Conservation (phyloP, 2,797 vertebrate species). For the Periparus ater region DNA sequence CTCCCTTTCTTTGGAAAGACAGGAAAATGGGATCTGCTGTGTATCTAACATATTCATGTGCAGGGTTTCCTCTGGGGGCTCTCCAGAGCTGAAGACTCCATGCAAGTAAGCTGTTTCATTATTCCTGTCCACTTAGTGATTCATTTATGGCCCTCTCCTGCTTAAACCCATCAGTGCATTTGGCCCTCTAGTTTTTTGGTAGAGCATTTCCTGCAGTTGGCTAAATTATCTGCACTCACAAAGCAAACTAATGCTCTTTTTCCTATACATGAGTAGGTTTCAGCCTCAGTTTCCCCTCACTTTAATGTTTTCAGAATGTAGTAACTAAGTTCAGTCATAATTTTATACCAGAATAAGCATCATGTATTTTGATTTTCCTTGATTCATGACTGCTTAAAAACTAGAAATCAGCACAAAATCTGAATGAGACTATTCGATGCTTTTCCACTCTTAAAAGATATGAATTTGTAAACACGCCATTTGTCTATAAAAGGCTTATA, state of each 20-base stretch:
- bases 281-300: neutral
- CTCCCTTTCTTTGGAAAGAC: neutral
- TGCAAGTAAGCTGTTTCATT: neutral
- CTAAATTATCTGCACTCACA: neutral
- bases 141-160: neutral
- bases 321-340: neutral
- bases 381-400: neutral
- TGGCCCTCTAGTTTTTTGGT: neutral
- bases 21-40: neutral
- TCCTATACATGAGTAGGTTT: neutral
- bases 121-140: neutral
- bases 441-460: neutral
- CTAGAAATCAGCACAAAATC: neutral
- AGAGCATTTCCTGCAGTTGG: neutral
- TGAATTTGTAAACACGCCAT: neutral
- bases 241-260: neutral
- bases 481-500: neutral
- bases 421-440: neutral
- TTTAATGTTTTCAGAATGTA: neutral
- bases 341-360: neutral
- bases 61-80: neutral
- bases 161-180: neutral
- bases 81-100: neutral
- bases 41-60: neutral
- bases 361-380: neutral